Conservation (phyloP, 2,113 vertebrate genomes). For the Stegastes partitus region DNA sequence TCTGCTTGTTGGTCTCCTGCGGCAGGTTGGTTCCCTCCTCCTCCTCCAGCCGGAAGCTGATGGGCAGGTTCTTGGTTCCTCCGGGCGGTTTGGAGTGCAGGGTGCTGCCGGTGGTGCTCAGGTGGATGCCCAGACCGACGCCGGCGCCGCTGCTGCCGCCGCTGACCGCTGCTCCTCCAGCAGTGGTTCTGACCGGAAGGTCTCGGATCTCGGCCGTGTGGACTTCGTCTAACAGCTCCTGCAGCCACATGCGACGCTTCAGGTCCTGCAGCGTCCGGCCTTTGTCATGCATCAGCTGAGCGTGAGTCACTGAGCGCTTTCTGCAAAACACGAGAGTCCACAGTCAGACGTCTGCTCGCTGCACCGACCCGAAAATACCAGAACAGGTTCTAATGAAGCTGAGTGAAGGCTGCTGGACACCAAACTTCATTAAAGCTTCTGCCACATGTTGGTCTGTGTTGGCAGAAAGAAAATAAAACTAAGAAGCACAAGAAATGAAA, state of each 20-base stretch:
- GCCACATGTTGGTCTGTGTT: too few relatives aligned
- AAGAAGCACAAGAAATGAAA: too few relatives aligned
- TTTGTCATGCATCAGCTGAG: conserved; percentile 98
- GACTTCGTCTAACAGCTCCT: conserved; percentile 93
- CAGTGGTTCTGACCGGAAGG: conserved; percentile 65
- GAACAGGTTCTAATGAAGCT: not conserved
- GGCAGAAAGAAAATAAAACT: too few relatives aligned
- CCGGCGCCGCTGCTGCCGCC: conserved; percentile 56
- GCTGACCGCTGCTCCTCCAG: conserved; percentile 17
- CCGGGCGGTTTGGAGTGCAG: conserved; percentile 90
- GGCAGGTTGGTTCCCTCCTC: conserved; percentile 86
- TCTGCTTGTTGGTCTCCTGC: conserved; percentile 96
- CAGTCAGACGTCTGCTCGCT: too few relatives aligned
- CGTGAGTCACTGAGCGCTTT: conserved; percentile 93
- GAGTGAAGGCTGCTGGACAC: too few relatives aligned
- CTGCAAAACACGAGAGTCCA: conserved; percentile 69
- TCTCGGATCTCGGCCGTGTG: conserved; percentile 93
- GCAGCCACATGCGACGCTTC: conserved; percentile 92
- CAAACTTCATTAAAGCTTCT: not conserved
- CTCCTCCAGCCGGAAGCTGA: conserved; percentile 88
- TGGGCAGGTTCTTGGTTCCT: conserved; percentile 91
- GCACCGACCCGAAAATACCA: not conserved
- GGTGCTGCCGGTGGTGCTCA: conserved; percentile 80
- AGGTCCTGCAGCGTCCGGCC: conserved; percentile 93
- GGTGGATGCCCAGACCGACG: conserved; percentile 48